A percentile compares a stretch with the other conserved stretches of the same genome.
Conservation (phyloP, 2,888 invertebrate genomes). For the Drosophila macrothrix region DNA sequence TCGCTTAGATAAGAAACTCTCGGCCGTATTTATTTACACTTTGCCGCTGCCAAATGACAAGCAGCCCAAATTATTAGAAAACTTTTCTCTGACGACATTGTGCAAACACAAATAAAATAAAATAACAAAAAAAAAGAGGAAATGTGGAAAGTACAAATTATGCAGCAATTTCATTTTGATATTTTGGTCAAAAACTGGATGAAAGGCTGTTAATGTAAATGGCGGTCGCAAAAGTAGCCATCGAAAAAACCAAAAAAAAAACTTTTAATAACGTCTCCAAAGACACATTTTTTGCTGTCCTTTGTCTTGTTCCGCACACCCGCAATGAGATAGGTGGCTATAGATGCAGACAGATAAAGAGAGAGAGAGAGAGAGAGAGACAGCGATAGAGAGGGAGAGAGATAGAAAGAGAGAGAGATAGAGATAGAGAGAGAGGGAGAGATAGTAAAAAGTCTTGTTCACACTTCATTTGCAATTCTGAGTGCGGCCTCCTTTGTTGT, state of each 20-base stretch:
- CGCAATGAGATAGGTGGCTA: neutral
- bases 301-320: constrained; percentile 42
- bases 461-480: constrained; percentile 80
- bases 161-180: constrained; percentile 82
- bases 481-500: constrained; percentile 63
- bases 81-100: constrained; percentile 56
- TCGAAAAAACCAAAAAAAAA: constrained; percentile 35
- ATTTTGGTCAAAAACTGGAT: constrained; percentile 70
- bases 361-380: neutral
- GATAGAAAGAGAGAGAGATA: neutral
- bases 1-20: constrained; percentile 73
- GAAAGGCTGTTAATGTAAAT: constrained; percentile 81
- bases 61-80: constrained; percentile 76
- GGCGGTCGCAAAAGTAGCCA: constrained; percentile 64
- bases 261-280: constrained; percentile 81
- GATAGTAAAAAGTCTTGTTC: constrained; percentile 64
- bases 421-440: neutral
- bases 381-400: neutral
- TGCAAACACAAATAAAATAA: constrained; percentile 56
- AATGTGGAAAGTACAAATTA: constrained; percentile 76
- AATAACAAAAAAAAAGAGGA: constrained; percentile 15
- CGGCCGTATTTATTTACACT: constrained; percentile 76
- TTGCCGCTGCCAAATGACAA: constrained; percentile 67
- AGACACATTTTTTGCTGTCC: constrained; percentile 61
- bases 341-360: neutral